Percentiles rank a stretch among this genome's conserved stretches.
phyloP scores from a whole-genome alignment of 2,113 vertebrate species.

The Panthera uncia region DNA sequence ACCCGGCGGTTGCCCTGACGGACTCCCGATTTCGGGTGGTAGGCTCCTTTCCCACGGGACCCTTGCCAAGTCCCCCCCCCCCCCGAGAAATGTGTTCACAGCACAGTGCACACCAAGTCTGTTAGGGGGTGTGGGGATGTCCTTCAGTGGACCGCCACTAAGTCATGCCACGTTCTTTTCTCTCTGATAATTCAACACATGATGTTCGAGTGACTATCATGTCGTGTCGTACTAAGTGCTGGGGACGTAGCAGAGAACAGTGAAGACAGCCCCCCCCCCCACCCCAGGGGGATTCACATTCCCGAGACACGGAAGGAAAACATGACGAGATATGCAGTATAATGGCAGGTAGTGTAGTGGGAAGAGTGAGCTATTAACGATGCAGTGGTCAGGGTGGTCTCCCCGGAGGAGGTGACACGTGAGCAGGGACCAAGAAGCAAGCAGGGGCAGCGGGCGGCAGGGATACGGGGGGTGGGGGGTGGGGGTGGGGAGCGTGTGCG shows the following conservation, averaged over 20 bases:
- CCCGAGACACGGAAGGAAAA: neutral
- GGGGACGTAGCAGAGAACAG: neutral
- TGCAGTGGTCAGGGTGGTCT: neutral
- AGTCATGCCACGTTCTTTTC: neutral
- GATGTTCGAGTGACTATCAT: constrained; percentile 9
- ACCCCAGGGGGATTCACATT: neutral
- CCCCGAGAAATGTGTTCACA: neutral
- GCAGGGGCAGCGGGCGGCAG: neutral
- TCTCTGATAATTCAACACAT: neutral
- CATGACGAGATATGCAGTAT: neutral
- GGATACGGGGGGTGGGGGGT: no score
- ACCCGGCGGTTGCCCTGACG: neutral
- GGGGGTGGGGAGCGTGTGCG: no score
- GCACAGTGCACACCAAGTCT: neutral
- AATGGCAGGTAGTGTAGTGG: neutral
- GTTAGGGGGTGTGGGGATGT: neutral
- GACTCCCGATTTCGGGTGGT: neutral
- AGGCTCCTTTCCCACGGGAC: neutral
- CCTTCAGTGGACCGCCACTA: neutral
- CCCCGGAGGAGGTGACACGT: neutral
- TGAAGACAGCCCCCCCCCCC: neutral
- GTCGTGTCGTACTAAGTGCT: neutral
- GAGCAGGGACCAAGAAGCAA: neutral
- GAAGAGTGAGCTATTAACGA: constrained; percentile 18
- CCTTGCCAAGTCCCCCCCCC: neutral